Percentiles rank a stretch among this genome's conserved stretches.
Evolutionary conservation across 2,888 invertebrate species (phyloP).

Genomic region (Trichacis sp.): DNA sequence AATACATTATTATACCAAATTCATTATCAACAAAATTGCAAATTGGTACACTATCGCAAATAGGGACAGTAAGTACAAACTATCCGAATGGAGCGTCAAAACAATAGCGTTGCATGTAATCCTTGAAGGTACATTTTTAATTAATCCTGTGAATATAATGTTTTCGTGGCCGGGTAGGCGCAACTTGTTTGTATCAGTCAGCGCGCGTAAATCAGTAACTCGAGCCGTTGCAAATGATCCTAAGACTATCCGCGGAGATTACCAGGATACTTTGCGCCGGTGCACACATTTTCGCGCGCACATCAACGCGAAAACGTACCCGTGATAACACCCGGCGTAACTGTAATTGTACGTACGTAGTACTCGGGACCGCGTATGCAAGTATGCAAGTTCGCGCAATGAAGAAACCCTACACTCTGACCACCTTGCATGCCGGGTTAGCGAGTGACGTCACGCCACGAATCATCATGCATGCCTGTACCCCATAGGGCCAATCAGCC

Average conservation of each 20-base stretch:
- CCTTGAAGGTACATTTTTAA: conserved; percentile 4
- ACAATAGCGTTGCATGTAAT: no score
- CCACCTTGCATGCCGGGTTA: conserved; percentile 52
- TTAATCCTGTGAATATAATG: conserved; percentile 14
- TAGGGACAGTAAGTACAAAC: no score
- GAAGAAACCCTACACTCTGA: conserved; percentile 52
- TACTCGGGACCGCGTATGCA: conserved; percentile 32
- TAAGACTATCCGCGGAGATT: conserved; percentile 47
- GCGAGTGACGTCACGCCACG: no score
- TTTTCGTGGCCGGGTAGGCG: conserved; percentile 39
- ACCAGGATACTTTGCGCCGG: conserved; percentile 17
- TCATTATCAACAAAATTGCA: no score
- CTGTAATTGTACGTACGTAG: conserved; percentile 36
- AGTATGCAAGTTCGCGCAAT: conserved; percentile 41
- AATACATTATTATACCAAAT: no score
- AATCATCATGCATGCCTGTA: no score
- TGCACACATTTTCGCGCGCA: conserved; percentile 33
- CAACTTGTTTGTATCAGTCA: conserved; percentile 49
- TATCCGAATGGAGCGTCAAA: no score
- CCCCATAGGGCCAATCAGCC: no score
- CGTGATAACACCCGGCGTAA: conserved; percentile 39
- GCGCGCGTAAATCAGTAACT: conserved; percentile 54
- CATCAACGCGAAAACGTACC: conserved; percentile 27
- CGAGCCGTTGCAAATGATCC: conserved; percentile 55
- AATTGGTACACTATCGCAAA: no score